Evolutionary conservation across 2,797 vertebrate species (phyloP).

Genomic region (Anguilla megastoma): DNA sequence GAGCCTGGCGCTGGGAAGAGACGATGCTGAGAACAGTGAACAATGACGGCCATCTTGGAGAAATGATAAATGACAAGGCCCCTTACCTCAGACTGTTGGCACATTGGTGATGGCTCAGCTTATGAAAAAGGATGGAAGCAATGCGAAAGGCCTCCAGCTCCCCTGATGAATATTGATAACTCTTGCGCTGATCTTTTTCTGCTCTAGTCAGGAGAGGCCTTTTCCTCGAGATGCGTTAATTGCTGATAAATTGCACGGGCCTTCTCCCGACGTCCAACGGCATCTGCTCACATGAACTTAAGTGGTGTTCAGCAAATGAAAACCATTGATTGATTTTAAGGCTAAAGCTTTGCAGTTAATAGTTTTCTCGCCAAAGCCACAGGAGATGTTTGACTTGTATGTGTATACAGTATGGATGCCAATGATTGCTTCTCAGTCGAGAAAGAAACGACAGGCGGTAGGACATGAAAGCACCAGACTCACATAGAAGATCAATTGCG

Average conservation of each 20-base stretch:
- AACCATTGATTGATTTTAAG: conserved; percentile 35
- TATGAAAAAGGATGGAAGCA: conserved; percentile 10
- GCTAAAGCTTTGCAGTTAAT: conserved; percentile 20
- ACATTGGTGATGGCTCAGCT: conserved; percentile 26
- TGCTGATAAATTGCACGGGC: conserved; percentile 44
- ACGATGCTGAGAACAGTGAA: not conserved
- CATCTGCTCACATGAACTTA: conserved; percentile 34
- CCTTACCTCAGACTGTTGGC: not conserved
- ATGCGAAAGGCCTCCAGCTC: conserved; percentile 17
- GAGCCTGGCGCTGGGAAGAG: not conserved
- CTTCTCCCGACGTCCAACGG: conserved; percentile 12
- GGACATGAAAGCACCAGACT: not conserved
- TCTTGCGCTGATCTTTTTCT: conserved; percentile 33
- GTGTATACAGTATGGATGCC: not conserved
- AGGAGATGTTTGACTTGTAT: conserved; percentile 10
- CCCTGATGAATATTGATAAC: conserved; percentile 47
- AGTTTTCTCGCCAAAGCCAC: not conserved
- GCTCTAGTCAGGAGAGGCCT: conserved; percentile 25
- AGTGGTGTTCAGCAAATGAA: not conserved
- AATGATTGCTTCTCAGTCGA: not conserved
- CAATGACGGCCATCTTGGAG: not conserved
- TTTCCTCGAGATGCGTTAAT: conserved; percentile 40
- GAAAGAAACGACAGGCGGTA: not conserved
- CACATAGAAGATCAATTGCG: not conserved
- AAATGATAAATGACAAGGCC: conserved; percentile 16